phyloP scores from a whole-genome alignment of 2,888 invertebrate species.

The Epirrita christyi region DNA sequence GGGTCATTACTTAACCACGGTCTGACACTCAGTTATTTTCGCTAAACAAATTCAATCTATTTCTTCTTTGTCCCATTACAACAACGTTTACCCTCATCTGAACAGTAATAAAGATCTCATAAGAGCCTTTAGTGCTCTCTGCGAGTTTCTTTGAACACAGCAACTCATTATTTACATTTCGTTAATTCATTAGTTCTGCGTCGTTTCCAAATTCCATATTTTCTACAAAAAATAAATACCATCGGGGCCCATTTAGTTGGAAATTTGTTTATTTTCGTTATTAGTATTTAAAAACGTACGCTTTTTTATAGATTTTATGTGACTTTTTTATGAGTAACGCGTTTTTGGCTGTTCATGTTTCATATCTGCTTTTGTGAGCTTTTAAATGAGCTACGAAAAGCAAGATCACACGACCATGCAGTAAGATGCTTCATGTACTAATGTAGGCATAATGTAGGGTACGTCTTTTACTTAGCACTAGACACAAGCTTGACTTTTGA shows the following conservation, averaged over 20 bases:
- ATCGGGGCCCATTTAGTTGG: conserved; percentile 42
- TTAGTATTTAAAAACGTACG: conserved; percentile 48
- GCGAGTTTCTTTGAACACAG: conserved; percentile 19
- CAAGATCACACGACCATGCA: background rate
- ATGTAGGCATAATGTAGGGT: no score
- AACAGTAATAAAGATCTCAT: background rate
- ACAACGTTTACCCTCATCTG: conserved; percentile 3
- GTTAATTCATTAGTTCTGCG: conserved; percentile 26
- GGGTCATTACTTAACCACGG: no score
- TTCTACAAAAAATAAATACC: conserved; percentile 25
- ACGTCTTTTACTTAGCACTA: no score
- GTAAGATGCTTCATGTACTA: background rate
- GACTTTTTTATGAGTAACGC: conserved; percentile 50
- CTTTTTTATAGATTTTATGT: conserved; percentile 47
- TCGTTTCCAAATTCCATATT: conserved; percentile 30
- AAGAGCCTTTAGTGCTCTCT: background rate
- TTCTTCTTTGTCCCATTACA: background rate
- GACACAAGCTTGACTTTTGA: no score
- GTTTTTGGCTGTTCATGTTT: conserved; percentile 48
- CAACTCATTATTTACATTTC: conserved; percentile 32
- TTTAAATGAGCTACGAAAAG: conserved; percentile 2
- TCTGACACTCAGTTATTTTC: conserved; percentile 7
- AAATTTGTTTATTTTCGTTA: conserved; percentile 58
- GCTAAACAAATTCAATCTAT: conserved; percentile 3
- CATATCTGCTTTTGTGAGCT: conserved; percentile 1